Evolutionary conservation across 2,113 vertebrate species (phyloP).

Genomic region (Pituophis catenifer): DNA sequence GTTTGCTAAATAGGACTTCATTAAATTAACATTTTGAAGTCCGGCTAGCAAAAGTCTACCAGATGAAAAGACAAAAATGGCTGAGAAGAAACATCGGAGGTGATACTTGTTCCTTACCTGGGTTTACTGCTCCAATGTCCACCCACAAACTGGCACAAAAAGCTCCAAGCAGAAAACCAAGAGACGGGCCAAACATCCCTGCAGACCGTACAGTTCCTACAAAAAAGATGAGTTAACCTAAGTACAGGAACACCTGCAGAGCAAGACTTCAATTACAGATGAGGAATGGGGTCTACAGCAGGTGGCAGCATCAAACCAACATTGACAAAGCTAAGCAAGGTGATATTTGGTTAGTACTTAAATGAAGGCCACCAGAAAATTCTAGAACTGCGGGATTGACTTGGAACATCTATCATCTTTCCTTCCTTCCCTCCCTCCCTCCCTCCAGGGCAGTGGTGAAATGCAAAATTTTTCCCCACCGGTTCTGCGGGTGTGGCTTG

Average conservation of each 20-base stretch:
- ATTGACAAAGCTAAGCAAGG: background rate
- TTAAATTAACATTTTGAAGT: background rate
- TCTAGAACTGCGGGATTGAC: background rate
- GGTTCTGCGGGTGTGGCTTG: no score
- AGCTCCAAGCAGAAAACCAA: slow-evolving; percentile 82
- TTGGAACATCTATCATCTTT: background rate
- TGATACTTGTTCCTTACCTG: slow-evolving; percentile 54
- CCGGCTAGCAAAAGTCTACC: background rate
- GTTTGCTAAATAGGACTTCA: background rate
- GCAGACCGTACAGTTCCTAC: slow-evolving; percentile 81
- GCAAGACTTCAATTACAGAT: fast-evolving
- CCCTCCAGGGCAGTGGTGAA: no score
- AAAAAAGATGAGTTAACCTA: slow-evolving; percentile 18
- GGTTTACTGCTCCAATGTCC: slow-evolving; percentile 79
- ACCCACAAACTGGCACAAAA: slow-evolving; percentile 85
- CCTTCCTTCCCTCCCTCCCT: background rate
- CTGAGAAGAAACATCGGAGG: background rate
- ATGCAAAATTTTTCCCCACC: no score
- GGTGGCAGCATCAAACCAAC: background rate
- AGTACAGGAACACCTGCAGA: background rate
- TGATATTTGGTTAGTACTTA: background rate
- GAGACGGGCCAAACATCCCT: slow-evolving; percentile 79
- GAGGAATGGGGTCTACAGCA: background rate
- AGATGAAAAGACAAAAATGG: background rate
- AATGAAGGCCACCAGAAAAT: background rate